These are phyloP conservation scores for Luscinia megarhynchos DNA, from an alignment of 2,797 vertebrate genomes.

Conservation along the genomic window DNA sequence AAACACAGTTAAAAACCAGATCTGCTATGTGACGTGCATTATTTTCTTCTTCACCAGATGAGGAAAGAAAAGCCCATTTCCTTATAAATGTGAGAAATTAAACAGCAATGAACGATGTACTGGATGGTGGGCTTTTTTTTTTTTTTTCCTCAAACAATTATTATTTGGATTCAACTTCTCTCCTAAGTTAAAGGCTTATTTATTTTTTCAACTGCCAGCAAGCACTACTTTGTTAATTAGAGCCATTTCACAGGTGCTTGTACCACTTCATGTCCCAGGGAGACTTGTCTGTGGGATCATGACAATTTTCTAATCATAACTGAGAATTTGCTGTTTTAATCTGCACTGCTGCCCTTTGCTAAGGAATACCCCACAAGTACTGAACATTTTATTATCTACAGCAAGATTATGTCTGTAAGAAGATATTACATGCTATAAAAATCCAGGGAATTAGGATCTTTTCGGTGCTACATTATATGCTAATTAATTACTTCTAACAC, in stretches of 20 bases:
- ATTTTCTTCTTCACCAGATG: neutral
- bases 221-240: neutral
- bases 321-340: neutral
- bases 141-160: neutral
- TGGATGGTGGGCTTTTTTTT: neutral
- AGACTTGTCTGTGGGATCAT: neutral
- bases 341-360: neutral
- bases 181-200: neutral
- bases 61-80: neutral
- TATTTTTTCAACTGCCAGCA: neutral
- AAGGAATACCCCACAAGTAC: neutral
- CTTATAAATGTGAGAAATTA: neutral
- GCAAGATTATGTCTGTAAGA: neutral
- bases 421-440: neutral
- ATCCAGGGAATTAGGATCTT: neutral
- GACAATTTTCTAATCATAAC: neutral
- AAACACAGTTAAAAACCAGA: neutral
- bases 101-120: neutral
- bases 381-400: neutral
- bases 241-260: neutral
- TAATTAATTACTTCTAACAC: slow-evolving; percentile 2
- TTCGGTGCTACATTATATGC: neutral
- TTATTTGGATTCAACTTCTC: neutral
- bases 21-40: neutral
- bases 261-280: neutral